These are phyloP conservation scores for Diachasmimorpha longicaudata DNA, from an alignment of 1,140 invertebrate species.

Conservation along the genomic window DNA sequence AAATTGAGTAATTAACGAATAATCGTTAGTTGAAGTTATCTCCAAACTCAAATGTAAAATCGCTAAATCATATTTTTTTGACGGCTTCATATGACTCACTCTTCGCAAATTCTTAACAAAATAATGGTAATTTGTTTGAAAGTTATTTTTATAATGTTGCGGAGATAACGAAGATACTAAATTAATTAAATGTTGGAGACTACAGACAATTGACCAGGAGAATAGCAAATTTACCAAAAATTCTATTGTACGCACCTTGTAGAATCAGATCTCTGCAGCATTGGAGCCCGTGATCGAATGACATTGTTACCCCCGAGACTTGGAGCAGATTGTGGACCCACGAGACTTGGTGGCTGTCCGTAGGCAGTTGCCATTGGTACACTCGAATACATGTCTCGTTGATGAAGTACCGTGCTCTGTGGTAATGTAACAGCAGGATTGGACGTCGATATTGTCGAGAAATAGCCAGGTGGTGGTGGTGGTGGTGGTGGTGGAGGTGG, in stretches of 20 bases:
- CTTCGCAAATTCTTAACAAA: too few species aligned
- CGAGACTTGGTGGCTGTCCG: conserved; percentile 41
- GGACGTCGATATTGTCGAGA: conserved; percentile 43
- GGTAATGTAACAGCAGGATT: conserved; percentile 39
- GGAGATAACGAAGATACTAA: too few species aligned
- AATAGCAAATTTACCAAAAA: not conserved
- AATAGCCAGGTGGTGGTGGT: conserved; percentile 44
- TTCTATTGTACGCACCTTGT: conserved; percentile 61
- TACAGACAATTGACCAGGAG: not conserved
- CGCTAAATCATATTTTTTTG: too few species aligned
- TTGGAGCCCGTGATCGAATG: conserved; percentile 71
- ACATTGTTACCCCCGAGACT: conserved; percentile 47
- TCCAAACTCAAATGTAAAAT: too few species aligned
- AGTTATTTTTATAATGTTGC: not conserved
- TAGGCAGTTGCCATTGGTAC: conserved; percentile 49
- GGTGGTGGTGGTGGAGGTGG: conserved; percentile 30
- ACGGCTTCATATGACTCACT: too few species aligned
- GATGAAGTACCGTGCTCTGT: conserved; percentile 39
- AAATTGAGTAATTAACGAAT: too few species aligned
- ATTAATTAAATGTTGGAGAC: not conserved
- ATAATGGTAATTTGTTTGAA: too few species aligned
- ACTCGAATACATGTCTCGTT: conserved; percentile 44
- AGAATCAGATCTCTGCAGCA: conserved; percentile 77
- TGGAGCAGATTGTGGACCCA: conserved; percentile 33
- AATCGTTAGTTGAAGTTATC: too few species aligned